Evolutionary conservation across 2,888 invertebrate genomes (phyloP).

Genomic region (Tipula confusa): DNA sequence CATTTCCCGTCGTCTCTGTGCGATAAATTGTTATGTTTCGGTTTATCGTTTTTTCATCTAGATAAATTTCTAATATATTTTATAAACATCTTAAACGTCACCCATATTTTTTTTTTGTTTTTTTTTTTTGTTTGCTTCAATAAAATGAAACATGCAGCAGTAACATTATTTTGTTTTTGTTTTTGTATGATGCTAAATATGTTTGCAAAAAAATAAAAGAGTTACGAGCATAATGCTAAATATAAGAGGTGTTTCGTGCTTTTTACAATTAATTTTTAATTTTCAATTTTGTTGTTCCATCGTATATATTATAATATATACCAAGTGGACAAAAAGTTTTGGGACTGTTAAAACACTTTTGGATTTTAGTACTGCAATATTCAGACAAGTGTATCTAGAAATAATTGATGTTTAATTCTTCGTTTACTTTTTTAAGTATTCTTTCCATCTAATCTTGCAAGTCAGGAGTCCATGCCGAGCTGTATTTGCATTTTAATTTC

Average conservation of each 20-base stretch:
- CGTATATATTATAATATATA: neutral
- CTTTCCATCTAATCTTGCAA: too few species aligned
- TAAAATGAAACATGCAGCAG: neutral
- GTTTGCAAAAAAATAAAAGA: neutral
- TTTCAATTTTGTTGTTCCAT: neutral
- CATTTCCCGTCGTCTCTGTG: neutral
- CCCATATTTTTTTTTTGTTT: too few species aligned
- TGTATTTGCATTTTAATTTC: too few species aligned
- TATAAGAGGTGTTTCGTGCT: constrained; percentile 1
- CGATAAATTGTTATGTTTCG: neutral
- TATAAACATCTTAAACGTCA: neutral
- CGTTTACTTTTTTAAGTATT: too few species aligned
- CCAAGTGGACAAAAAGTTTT: too few species aligned
- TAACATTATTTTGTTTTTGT: neutral
- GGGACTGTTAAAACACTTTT: too few species aligned
- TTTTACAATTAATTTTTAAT: constrained; percentile 25
- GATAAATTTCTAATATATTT: neutral
- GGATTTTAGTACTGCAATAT: too few species aligned
- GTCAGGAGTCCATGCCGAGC: too few species aligned
- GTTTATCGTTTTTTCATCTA: neutral
- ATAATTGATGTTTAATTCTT: too few species aligned
- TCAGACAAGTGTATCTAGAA: too few species aligned
- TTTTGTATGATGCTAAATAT: neutral
- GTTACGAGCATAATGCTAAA: neutral
- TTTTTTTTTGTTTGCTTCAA: too few species aligned